Percentiles rank a stretch among this genome's conserved stretches.
These are phyloP conservation scores for Prunella himalayana DNA, from an alignment of 2,113 vertebrate genomes.

Conservation along the genomic window DNA sequence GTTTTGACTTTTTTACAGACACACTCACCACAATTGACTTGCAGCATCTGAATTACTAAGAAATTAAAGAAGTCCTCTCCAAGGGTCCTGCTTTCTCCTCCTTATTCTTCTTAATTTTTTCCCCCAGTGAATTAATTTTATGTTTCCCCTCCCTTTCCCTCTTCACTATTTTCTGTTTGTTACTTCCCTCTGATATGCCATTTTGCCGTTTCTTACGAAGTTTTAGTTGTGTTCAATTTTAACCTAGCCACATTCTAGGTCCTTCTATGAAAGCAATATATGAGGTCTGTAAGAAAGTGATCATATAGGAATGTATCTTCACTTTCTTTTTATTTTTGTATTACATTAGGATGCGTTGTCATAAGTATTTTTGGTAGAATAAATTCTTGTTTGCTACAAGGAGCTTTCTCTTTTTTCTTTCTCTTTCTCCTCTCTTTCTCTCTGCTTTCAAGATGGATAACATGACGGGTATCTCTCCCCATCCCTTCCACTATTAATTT, in stretches of 20 bases:
- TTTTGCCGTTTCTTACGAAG: slow-evolving; percentile 62
- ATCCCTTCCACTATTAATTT: slow-evolving; percentile 27
- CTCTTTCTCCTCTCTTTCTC: background rate
- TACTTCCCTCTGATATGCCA: slow-evolving; percentile 58
- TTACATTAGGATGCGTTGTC: slow-evolving; percentile 83
- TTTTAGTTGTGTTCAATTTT: slow-evolving; percentile 76
- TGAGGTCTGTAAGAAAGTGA: slow-evolving; percentile 83
- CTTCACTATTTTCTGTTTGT: slow-evolving; percentile 69
- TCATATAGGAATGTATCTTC: slow-evolving; percentile 78
- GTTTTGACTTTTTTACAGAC: slow-evolving; percentile 96
- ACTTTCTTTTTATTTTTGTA: slow-evolving; percentile 96
- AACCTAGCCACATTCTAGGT: slow-evolving; percentile 72
- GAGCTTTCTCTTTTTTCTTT: slow-evolving; percentile 67
- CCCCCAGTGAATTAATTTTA: slow-evolving; percentile 48
- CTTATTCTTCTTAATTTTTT: background rate
- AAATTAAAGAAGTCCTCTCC: slow-evolving; percentile 69
- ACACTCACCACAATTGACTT: slow-evolving; percentile 94
- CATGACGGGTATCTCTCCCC: slow-evolving; percentile 3
- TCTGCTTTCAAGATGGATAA: slow-evolving; percentile 25
- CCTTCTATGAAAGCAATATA: slow-evolving; percentile 80
- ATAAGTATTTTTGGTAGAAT: slow-evolving; percentile 95
- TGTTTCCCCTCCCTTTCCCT: slow-evolving; percentile 43
- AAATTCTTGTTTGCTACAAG: slow-evolving; percentile 90
- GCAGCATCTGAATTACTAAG: slow-evolving; percentile 92
- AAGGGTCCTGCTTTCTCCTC: slow-evolving; percentile 63